A percentile compares a stretch with the other conserved stretches of the same genome.
Conservation (phyloP, 2,888 invertebrate genomes). For the Dromius quadrimaculatus region DNA sequence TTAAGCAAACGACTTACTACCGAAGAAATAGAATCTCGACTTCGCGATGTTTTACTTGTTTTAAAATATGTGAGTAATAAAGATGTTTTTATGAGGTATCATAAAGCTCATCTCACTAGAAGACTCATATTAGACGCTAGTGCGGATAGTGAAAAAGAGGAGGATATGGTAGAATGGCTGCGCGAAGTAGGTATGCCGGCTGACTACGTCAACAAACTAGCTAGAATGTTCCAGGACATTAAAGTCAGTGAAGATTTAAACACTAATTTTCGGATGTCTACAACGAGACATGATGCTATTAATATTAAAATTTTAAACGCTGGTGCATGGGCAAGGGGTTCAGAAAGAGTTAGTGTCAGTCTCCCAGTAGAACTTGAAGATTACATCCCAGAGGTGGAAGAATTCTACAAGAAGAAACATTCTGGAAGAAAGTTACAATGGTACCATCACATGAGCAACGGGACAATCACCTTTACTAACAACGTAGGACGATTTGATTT, state of each 20-base stretch:
- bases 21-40: constrained; percentile 95
- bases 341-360: constrained; percentile 94
- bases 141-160: constrained; percentile 99
- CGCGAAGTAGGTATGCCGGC: constrained; percentile 99
- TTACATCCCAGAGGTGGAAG: constrained; percentile 98
- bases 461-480: constrained; percentile 96
- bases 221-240: constrained; percentile 98
- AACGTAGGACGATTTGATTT: constrained; percentile 94
- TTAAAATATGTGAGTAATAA: constrained; percentile 99
- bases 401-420: constrained; percentile 98
- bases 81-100: constrained; percentile 99
- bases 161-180: constrained; percentile 98
- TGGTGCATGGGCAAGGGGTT: constrained; percentile 97
- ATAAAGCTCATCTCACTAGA: constrained; percentile 97
- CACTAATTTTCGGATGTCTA: constrained; percentile 89
- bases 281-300: constrained; percentile 86
- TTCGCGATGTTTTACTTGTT: constrained; percentile 94
- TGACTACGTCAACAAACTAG: constrained; percentile 98
- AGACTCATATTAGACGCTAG: constrained; percentile 97
- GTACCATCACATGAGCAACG: constrained; percentile 99
- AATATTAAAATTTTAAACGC: constrained; percentile 99
- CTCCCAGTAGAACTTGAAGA: constrained; percentile 98
- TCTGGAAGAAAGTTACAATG: constrained; percentile 97
- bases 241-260: constrained; percentile 98
- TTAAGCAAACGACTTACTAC: constrained; percentile 95